These are phyloP conservation scores for Benitochromis conjunctus DNA, from an alignment of 2,113 vertebrate species.

Conservation along the genomic window DNA sequence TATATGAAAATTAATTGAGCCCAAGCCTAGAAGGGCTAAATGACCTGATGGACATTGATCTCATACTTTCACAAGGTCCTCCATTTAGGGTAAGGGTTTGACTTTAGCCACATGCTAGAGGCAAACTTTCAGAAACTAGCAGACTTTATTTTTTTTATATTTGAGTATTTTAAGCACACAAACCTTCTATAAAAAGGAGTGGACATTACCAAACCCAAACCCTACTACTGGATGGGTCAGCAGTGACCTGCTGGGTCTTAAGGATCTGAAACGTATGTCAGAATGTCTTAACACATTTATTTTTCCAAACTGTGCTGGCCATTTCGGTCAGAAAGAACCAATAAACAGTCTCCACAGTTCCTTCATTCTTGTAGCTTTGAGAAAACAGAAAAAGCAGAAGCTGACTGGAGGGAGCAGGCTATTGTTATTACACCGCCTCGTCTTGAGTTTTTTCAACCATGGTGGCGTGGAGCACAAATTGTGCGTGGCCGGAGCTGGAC, in stretches of 20 bases:
- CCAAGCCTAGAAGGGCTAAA: neutral
- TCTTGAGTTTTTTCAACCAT: neutral
- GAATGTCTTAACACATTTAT: neutral
- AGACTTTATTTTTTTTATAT: neutral
- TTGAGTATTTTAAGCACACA: neutral
- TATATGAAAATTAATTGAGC: neutral
- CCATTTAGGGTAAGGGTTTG: neutral
- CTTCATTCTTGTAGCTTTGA: neutral
- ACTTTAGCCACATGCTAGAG: neutral
- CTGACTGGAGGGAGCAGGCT: neutral
- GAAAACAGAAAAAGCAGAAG: neutral
- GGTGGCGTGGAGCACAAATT: slow-evolving; percentile 27
- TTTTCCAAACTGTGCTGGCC: neutral
- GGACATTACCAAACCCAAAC: neutral
- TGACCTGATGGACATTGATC: neutral
- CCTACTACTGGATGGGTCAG: neutral
- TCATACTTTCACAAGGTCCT: neutral
- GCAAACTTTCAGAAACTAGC: neutral
- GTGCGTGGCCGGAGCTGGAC: slow-evolving; percentile 36
- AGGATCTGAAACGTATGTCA: neutral
- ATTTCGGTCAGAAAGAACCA: neutral
- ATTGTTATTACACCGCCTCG: neutral
- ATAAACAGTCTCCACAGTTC: neutral
- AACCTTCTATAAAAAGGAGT: neutral
- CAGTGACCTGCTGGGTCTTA: neutral